A percentile compares a stretch with the other conserved stretches of the same genome.
Evolutionary conservation across 2,797 vertebrate species (phyloP).

Genomic region (Bovichtus variegatus): DNA sequence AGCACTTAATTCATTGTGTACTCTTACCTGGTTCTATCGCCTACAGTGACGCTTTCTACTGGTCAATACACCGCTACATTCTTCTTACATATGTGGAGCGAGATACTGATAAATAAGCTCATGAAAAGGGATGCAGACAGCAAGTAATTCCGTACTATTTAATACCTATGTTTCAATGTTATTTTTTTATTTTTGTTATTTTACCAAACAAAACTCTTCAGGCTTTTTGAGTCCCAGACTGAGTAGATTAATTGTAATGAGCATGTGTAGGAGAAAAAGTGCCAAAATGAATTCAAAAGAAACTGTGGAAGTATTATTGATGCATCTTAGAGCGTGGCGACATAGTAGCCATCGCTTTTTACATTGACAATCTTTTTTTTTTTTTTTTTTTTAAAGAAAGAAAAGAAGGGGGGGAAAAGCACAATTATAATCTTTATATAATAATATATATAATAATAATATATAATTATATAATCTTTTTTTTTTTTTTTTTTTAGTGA

Average conservation of each 20-base stretch:
- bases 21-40: background rate
- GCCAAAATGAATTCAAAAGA: conserved; percentile 75
- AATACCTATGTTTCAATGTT: conserved; percentile 32
- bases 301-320: conserved; percentile 67
- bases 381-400: too few species aligned
- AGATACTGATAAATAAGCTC: background rate
- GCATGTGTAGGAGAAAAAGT: conserved; percentile 71
- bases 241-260: conserved; percentile 23
- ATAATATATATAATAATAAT: too few species aligned
- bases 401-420: background rate
- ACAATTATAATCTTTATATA: background rate
- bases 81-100: background rate
- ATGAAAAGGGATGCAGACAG: conserved; percentile 4
- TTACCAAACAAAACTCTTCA: conserved; percentile 22
- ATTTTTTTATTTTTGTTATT: conserved; percentile 50
- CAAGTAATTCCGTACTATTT: background rate
- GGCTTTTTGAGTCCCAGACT: conserved; percentile 45
- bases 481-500: background rate
- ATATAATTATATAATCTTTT: too few species aligned
- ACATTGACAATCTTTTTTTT: background rate
- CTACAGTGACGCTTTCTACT: conserved; percentile 11
- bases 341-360: background rate
- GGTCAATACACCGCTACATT: background rate
- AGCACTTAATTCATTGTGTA: conserved; percentile 43
- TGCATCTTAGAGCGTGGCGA: background rate